Evolutionary conservation across 2,888 invertebrate species (phyloP).

Genomic region (Microctonus hyperodae): DNA sequence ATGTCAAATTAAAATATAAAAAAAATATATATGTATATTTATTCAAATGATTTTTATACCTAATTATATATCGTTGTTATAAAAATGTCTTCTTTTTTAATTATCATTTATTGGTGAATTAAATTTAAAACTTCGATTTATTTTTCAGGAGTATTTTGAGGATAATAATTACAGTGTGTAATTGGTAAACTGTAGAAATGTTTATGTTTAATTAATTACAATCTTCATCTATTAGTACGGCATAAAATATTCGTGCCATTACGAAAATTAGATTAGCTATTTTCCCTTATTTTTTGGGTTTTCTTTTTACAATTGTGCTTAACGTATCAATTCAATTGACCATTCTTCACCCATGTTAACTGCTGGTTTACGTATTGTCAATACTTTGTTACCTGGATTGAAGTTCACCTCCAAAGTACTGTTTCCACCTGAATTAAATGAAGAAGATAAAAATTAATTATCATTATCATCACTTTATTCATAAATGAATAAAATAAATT

Average conservation of each 20-base stretch:
- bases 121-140: too few relatives aligned
- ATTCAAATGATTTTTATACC: neutral
- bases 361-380: slow-evolving; percentile 86
- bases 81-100: neutral
- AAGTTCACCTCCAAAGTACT: slow-evolving; percentile 73
- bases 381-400: slow-evolving; percentile 71
- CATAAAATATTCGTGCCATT: neutral
- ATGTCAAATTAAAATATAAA: slow-evolving; percentile 42
- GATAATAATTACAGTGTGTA: slow-evolving; percentile 13
- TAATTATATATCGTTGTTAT: neutral
- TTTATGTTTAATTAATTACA: slow-evolving; percentile 12
- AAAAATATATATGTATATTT: neutral
- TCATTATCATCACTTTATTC: neutral
- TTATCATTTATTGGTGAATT: too few relatives aligned
- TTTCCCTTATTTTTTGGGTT: neutral
- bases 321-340: slow-evolving; percentile 70
- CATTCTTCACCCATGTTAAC: slow-evolving; percentile 83
- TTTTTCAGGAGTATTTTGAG: too few relatives aligned
- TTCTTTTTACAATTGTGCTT: slow-evolving; percentile 25
- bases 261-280: neutral
- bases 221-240: neutral
- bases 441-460: slow-evolving; percentile 27
- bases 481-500: slow-evolving; percentile 20
- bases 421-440: slow-evolving; percentile 65
- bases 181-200: slow-evolving; percentile 16